These are phyloP conservation scores for Cyclina sinensis DNA, from an alignment of 1,140 invertebrate species.

Conservation along the genomic window DNA sequence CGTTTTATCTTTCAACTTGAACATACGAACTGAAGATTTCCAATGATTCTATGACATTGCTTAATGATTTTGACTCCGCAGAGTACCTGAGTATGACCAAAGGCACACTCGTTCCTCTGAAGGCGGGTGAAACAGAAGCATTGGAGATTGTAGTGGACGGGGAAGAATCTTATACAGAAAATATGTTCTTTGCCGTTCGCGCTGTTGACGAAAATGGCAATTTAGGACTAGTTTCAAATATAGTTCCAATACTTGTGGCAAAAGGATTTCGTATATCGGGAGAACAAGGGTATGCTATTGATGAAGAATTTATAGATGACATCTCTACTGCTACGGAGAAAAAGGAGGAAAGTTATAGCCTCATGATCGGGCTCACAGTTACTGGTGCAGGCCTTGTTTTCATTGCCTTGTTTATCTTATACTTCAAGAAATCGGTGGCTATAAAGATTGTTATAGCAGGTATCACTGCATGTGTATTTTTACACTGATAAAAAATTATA, in stretches of 20 bases:
- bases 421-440: too few species aligned
- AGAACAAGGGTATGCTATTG: neutral
- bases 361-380: too few species aligned
- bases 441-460: too few species aligned
- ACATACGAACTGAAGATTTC: neutral
- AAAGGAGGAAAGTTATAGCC: too few species aligned
- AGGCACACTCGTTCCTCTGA: neutral
- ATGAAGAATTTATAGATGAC: neutral
- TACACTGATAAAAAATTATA: too few species aligned
- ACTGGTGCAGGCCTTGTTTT: too few species aligned
- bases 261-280: conserved; percentile 5
- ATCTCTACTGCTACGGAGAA: too few species aligned
- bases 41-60: neutral
- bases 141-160: conserved; percentile 6
- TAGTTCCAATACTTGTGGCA: conserved; percentile 14
- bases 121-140: neutral
- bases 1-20: neutral
- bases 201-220: conserved; percentile 6
- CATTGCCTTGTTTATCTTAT: too few species aligned
- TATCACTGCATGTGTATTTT: too few species aligned
- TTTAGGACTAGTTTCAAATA: neutral
- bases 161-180: neutral
- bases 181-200: neutral
- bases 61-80: neutral
- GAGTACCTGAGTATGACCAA: neutral